phyloP scores from a whole-genome alignment of 2,113 vertebrate genomes.

The Dromiciops gliroides region DNA sequence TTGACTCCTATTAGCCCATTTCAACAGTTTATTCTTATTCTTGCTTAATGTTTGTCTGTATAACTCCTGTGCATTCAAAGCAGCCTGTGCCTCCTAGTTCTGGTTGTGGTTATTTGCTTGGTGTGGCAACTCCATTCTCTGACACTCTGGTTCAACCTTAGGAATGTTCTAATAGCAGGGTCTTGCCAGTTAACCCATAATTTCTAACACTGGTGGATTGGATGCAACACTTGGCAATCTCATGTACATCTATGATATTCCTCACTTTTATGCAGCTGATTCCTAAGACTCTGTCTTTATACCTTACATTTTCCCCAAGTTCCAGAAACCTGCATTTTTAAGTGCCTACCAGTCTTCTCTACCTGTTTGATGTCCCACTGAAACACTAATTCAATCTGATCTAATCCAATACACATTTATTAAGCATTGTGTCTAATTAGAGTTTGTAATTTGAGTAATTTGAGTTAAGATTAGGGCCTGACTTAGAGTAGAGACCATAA shows the following conservation, averaged over 20 bases:
- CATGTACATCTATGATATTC: neutral
- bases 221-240: neutral
- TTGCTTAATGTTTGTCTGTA: neutral
- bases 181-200: neutral
- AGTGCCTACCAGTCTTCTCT: neutral
- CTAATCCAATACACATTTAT: neutral
- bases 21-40: neutral
- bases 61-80: neutral
- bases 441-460: too few species aligned
- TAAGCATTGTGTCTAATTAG: neutral
- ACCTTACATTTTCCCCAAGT: neutral
- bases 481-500: neutral
- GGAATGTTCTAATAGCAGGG: neutral
- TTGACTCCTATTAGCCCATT: neutral
- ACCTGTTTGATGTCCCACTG: neutral
- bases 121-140: slow-evolving; percentile 11
- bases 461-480: neutral
- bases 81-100: neutral
- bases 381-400: slow-evolving; percentile 5
- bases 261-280: neutral
- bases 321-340: neutral
- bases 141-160: neutral
- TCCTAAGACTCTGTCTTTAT: neutral
- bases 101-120: neutral
- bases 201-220: neutral